Conservation (phyloP, 1,140 invertebrate genomes). For the Drosophila virilis region DNA sequence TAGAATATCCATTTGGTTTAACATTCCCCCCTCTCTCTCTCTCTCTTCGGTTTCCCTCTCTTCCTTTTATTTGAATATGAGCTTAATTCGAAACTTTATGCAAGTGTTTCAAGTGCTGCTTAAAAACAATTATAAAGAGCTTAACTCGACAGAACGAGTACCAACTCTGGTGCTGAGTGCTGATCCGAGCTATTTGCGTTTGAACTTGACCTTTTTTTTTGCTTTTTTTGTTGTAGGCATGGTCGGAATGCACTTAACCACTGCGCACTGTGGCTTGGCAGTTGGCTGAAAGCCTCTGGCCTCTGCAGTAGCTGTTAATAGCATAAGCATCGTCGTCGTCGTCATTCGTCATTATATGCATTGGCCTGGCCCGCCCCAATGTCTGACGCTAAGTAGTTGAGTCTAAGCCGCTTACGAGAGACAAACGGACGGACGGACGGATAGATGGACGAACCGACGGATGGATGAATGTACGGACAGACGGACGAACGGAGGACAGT, state of each 20-base stretch:
- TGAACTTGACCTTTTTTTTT: slow-evolving; percentile 52
- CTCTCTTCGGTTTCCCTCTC: neutral
- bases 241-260: slow-evolving; percentile 42
- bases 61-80: neutral
- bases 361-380: slow-evolving; percentile 24
- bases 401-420: slow-evolving; percentile 41
- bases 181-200: slow-evolving; percentile 27
- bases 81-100: slow-evolving; percentile 6
- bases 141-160: slow-evolving; percentile 9
- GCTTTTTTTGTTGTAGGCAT: slow-evolving; percentile 16
- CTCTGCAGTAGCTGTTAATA: slow-evolving; percentile 15
- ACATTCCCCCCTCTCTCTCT: neutral
- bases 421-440: neutral
- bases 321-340: slow-evolving; percentile 10
- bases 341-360: slow-evolving; percentile 42
- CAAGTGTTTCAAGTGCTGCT: slow-evolving; percentile 28
- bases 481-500: neutral
- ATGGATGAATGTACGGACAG: neutral
- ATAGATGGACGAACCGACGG: neutral
- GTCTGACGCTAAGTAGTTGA: slow-evolving; percentile 41
- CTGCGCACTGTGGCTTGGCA: slow-evolving; percentile 10
- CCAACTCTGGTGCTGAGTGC: slow-evolving; percentile 21
- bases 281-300: slow-evolving; percentile 13
- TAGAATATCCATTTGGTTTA: slow-evolving; percentile 1
- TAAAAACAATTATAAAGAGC: slow-evolving; percentile 46